These are phyloP conservation scores for Macropodus opercularis DNA, from an alignment of 2,797 vertebrate species.

Conservation along the genomic window DNA sequence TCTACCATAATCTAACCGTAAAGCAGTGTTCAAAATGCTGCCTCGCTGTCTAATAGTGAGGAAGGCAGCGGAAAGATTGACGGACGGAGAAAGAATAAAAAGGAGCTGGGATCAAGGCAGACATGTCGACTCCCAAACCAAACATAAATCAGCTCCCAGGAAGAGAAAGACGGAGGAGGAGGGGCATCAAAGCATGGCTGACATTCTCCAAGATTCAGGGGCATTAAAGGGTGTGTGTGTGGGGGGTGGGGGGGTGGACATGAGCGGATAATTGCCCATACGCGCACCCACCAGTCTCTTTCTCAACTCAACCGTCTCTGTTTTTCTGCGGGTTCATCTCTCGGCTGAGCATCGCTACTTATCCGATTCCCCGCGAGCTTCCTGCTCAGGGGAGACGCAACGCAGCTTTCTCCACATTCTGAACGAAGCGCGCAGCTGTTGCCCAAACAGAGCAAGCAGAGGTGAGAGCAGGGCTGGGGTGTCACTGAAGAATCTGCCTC, in stretches of 20 bases:
- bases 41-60: background rate
- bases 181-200: too few species aligned
- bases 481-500: conserved; percentile 65
- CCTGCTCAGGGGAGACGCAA: background rate
- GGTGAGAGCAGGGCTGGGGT: conserved; percentile 11
- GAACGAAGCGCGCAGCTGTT: conserved; percentile 38
- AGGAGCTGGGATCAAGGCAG: conserved; percentile 44
- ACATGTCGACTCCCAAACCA: conserved; percentile 48
- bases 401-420: conserved; percentile 4
- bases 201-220: too few species aligned
- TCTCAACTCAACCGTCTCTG: conserved; percentile 34
- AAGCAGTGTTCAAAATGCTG: conserved; percentile 39
- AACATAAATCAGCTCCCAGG: conserved; percentile 74
- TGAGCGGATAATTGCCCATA: conserved; percentile 44
- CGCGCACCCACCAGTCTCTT: conserved; percentile 43
- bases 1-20: conserved; percentile 60
- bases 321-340: conserved; percentile 25
- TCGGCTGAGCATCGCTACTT: conserved; percentile 10
- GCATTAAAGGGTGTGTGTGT: conserved; percentile 57
- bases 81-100: conserved; percentile 31
- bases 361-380: conserved; percentile 6
- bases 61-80: conserved; percentile 16
- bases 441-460: conserved; percentile 39
- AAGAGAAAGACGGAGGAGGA: conserved; percentile 35
- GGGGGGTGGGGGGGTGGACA: conserved; percentile 38